Base-by-base conservation (phyloP, 1,140 invertebrate genomes). In the Plutomurus gul region DNA sequence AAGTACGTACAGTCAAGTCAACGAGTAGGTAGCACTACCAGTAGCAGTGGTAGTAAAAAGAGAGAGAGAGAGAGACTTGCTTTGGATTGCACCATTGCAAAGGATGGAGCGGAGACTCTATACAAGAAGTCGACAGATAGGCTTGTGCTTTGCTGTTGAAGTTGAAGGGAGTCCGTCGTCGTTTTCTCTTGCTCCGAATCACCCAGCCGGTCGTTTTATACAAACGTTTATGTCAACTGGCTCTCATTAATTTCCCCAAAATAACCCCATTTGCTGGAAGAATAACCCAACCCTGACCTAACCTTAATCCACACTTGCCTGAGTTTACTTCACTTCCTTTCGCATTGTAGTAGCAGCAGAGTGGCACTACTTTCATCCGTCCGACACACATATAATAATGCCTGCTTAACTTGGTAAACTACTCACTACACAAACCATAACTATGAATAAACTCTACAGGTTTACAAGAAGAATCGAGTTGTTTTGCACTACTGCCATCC, bases 171-270 rank as follows among this genome's bases (percentile, higher is more conserved):
- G 70, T 72, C 70, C 70, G 70, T 72, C 70, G 56, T 65, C 56
- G 36, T 43, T 72, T 43, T 40, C 40, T 40, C 70, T 47, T 30
- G 49, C 77, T 75, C 56, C 46, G 49, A 79, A 79, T 79, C 77
- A 75, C 77, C 77, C 71, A 79, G 47, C 47, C 40, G 79, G 75
- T 77, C 71, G 71, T 77, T 81, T 81, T 80, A 80, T 76, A 80
- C 81, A 80, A 80, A 80, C 81, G 81, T 82, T 82, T 82, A 82
- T 82, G 81, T 82, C 81, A 82, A 82, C 81, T 82, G 75, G 30
- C 72, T 71, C 81, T 82, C 81, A 82, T 82, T 82, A 82, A 82
- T 82, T 82, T 82, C 81, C 78, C 78, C 78, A 77, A 80, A 82
- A 82, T 82, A 82, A 82, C 81, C 81, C 77, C 81, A 82, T 80